Percentiles rank a stretch among this genome's conserved stretches.
Evolutionary conservation across 1,140 invertebrate species (phyloP).

Genomic region (Hyposmocoma kahamanoa): DNA sequence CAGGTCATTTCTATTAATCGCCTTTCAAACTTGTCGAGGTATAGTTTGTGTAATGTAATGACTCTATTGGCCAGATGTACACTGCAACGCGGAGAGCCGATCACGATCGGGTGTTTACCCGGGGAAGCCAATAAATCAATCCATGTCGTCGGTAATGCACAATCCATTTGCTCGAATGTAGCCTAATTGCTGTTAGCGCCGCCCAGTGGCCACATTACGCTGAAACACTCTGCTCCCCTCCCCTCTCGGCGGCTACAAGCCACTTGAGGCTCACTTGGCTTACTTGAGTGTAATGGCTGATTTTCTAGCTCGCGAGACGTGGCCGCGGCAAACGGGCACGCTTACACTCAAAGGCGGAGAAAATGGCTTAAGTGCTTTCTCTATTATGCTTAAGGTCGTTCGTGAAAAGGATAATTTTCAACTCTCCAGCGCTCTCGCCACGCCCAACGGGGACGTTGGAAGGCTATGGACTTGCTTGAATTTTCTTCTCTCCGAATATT

Average conservation of each 20-base stretch:
- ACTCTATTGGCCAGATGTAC: constrained; percentile 44
- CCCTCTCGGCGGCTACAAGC: constrained; percentile 28
- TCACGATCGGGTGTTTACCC: constrained; percentile 32
- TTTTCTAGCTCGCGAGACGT: constrained; percentile 70
- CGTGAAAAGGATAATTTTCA: constrained; percentile 73
- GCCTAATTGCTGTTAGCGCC: constrained; percentile 68
- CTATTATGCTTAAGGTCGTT: constrained; percentile 73
- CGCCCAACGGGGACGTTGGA: constrained; percentile 22
- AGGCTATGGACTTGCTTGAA: constrained; percentile 23
- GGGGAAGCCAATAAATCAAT: constrained; percentile 65
- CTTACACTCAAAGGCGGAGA: constrained; percentile 73
- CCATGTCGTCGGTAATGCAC: constrained; percentile 65
- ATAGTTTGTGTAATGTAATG: too few relatives aligned
- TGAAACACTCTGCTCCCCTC: constrained; percentile 34
- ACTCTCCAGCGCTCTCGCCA: constrained; percentile 57
- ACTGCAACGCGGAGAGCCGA: constrained; percentile 5
- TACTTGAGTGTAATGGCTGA: constrained; percentile 63
- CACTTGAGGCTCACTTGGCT: constrained; percentile 35
- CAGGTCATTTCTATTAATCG: too few relatives aligned
- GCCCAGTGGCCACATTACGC: constrained; percentile 65
- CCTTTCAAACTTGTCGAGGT: too few relatives aligned
- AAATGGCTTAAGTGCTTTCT: constrained; percentile 74
- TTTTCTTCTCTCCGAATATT: too few relatives aligned
- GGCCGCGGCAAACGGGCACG: constrained; percentile 56
- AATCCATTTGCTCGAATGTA: constrained; percentile 68